A percentile compares a stretch with the other conserved stretches of the same genome.
Conservation (phyloP, 1,140 invertebrate species). For the Lordiphosa collinella region DNA sequence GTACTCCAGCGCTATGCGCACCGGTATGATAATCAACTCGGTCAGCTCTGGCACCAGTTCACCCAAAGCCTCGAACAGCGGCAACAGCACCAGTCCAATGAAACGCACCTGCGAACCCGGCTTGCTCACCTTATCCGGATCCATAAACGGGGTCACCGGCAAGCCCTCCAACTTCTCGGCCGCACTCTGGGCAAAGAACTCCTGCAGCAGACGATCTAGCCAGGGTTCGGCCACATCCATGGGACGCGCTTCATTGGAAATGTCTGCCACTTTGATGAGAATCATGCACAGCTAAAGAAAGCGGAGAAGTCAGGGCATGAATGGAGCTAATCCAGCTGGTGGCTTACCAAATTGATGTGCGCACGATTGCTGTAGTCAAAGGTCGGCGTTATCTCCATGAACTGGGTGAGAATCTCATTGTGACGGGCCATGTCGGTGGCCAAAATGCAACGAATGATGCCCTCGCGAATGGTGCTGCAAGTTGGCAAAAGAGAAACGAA, state of each 20-base stretch:
- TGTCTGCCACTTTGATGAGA: slow-evolving; percentile 92
- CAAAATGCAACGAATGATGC: slow-evolving; percentile 91
- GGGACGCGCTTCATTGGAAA: slow-evolving; percentile 92
- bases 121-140: slow-evolving; percentile 93
- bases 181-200: slow-evolving; percentile 91
- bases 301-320: too few relatives aligned
- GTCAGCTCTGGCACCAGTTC: slow-evolving; percentile 86
- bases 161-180: slow-evolving; percentile 91
- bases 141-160: slow-evolving; percentile 94
- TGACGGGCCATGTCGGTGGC: slow-evolving; percentile 94
- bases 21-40: slow-evolving; percentile 81
- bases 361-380: slow-evolving; percentile 89
- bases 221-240: slow-evolving; percentile 93
- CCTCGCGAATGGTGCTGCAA: slow-evolving; percentile 84
- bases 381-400: slow-evolving; percentile 84
- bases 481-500: too few relatives aligned
- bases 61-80: slow-evolving; percentile 88
- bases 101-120: slow-evolving; percentile 92
- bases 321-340: too few relatives aligned
- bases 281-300: slow-evolving; percentile 89
- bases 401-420: slow-evolving; percentile 91
- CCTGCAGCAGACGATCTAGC: slow-evolving; percentile 89
- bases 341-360: slow-evolving; percentile 90
- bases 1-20: slow-evolving; percentile 83
- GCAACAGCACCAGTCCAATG: slow-evolving; percentile 90